Evolutionary conservation across 2,888 invertebrate species (phyloP).

Genomic region (Glomeris marginata): DNA sequence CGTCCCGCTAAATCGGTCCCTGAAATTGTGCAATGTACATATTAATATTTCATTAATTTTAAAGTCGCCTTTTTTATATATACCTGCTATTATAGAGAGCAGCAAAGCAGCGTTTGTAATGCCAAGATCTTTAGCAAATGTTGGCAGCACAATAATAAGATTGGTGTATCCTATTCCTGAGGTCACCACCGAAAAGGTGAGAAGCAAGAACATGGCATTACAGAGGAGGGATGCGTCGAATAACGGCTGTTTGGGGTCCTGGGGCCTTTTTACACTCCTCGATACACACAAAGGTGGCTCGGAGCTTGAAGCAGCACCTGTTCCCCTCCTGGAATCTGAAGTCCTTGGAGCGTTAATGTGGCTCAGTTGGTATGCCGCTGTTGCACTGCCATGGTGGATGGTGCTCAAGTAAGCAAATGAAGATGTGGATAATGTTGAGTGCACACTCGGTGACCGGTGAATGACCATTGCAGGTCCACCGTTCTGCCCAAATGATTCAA

Average conservation of each 20-base stretch:
- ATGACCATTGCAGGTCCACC: background rate
- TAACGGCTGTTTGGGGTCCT: slow-evolving; percentile 28
- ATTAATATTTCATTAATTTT: too few species aligned
- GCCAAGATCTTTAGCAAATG: slow-evolving; percentile 52
- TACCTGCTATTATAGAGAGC: slow-evolving; percentile 55
- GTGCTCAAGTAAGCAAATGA: slow-evolving; percentile 73
- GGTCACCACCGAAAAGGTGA: slow-evolving; percentile 67
- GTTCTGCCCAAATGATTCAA: too few species aligned
- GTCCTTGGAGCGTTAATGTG: too few species aligned
- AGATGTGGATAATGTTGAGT: slow-evolving; percentile 59
- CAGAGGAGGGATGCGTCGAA: slow-evolving; percentile 56
- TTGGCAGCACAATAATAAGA: slow-evolving; percentile 63
- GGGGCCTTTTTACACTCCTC: too few species aligned
- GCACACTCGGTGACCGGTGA: slow-evolving; percentile 30
- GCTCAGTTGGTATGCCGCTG: slow-evolving; percentile 54
- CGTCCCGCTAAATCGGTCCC: slow-evolving; percentile 64
- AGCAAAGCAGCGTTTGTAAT: slow-evolving; percentile 55
- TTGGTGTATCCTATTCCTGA: slow-evolving; percentile 77
- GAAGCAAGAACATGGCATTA: slow-evolving; percentile 66
- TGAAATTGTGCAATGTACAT: too few species aligned
- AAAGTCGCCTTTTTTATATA: too few species aligned
- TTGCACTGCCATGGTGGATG: slow-evolving; percentile 67
- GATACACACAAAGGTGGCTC: too few species aligned
- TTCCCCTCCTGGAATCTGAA: too few species aligned
- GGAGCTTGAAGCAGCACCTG: too few species aligned